A percentile compares a stretch with the other conserved stretches of the same genome.
Evolutionary conservation across 2,797 vertebrate species (phyloP).

Genomic region (Podarcis lilfordi): DNA sequence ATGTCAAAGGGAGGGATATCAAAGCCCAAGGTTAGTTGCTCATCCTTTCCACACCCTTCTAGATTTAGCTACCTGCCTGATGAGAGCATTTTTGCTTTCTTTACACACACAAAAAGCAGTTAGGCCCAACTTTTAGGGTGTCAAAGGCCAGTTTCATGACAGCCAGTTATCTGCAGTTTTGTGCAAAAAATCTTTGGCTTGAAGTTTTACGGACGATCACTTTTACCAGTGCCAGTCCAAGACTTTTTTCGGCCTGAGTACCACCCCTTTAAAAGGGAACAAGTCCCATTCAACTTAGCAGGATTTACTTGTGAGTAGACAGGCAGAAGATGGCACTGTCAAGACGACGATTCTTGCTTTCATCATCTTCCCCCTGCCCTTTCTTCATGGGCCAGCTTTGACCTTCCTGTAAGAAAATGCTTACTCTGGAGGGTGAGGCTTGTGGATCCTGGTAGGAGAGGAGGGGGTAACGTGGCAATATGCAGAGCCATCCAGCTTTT

Average conservation of each 20-base stretch:
- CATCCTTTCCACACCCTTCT: not conserved
- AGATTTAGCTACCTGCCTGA: not conserved
- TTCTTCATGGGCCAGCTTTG: not conserved
- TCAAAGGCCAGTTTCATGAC: not conserved
- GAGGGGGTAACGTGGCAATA: conserved; percentile 12
- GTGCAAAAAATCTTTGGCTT: not conserved
- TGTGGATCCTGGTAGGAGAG: conserved; percentile 34
- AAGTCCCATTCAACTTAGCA: not conserved
- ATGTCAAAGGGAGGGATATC: not conserved
- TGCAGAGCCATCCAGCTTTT: conserved; percentile 49
- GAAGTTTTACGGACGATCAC: not conserved
- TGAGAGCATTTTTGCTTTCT: not conserved
- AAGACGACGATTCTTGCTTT: not conserved
- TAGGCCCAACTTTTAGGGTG: too few species aligned
- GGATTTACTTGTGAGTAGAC: not conserved
- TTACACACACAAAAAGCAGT: not conserved
- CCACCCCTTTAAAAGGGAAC: not conserved
- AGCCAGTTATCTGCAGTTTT: not conserved
- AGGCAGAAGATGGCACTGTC: not conserved
- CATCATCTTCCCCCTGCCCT: not conserved
- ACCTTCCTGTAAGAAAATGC: not conserved
- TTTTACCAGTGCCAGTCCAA: not conserved
- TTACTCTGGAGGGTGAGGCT: conserved; percentile 56
- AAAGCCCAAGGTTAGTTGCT: too few species aligned
- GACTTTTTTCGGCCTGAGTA: not conserved